Base-by-base conservation (phyloP, 2,888 invertebrate species). In the Sarcophaga subvicina region DNA sequence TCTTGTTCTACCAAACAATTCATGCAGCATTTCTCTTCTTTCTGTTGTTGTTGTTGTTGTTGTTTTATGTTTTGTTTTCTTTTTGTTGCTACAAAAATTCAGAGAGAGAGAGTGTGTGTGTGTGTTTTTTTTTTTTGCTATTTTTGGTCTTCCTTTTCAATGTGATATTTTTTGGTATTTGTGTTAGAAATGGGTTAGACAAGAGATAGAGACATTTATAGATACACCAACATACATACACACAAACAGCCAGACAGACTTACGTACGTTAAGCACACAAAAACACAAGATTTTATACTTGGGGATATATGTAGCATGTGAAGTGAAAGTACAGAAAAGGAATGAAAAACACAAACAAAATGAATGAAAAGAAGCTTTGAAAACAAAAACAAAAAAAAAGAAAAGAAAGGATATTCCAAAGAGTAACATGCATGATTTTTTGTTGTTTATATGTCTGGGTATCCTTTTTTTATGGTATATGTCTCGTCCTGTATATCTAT, bases 91-190 rank as follows among this genome's bases (percentile, higher is more conserved):
- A 62, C 45, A 70, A 67, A 71, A 81, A 78, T 70, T 54, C 54
- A 54, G 10, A 37, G 10, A 8, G 37, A 54, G 10, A 37, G 10
- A 8, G 37, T 2, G 37, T 37, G 10, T 37, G 10, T 37, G 37
- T 37, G 8, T 37, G 37, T 83, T 49, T 81, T n/a, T 60, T 67
- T 25, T 63, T 67, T 63, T 67, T 69, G 17, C 59, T 69, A 54
- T 70, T 49, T 64, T 70, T 75, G 8, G 63, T 69, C 22, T 70
- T 63, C 75, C 66, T 72, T 87, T 82, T 86, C 88, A 88, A 86
- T 85, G 85, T 87, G 88, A 83, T 88, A 88, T 90, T 89, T 83
- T 85, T 83, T 71, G 88, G 82, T 80, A 89, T 90, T 81, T 83
- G 76, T 88, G 88, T 81, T 86, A 83, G 80, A 83, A 86, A 86